Evolutionary conservation across 2,888 invertebrate species (phyloP), one percentile per base, ranked within the genome.

Genomic region (Pemphredon lugubris): DNA sequence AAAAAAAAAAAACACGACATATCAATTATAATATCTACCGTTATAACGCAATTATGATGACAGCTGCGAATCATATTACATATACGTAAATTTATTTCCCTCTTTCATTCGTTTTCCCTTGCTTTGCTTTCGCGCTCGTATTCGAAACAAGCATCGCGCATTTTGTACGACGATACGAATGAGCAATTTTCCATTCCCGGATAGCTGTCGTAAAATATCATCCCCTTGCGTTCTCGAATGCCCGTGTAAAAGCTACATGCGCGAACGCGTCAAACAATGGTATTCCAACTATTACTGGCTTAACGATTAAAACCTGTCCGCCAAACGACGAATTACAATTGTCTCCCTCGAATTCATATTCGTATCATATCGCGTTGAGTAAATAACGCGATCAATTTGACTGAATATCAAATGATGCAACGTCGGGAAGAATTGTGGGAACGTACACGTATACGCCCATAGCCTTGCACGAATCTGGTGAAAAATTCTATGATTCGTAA

Each of bases 41-140:
- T 37, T 37, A 37, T 11, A n/a, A 11, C 13, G 30, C 16, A 45
- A 18, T 45, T 45, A 18, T 18, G 5, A 55, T 40, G 54, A 63
- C 79, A 79, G 73, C 77, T 77, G 81, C 69, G 60, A 70, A 48
- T 42, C 21, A 58, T n/a, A n/a, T n/a, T n/a, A n/a, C n/a, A n/a
- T n/a, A n/a, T n/a, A n/a, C n/a, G n/a, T 13, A 39, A 57, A 61
- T 39, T 42, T 7, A 7, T 37, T 51, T 51, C 44, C 30, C 26
- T 45, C 11, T 30, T 16, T 44, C 53, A 11, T 23, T 23, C 7
- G 4, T 20, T n/a, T 16, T 40, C 7, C 1, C 7, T 14, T 6
- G n/a, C 14, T 4, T 5, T 23, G 4, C 20, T n/a, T 7, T 6
- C 16, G 30, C n/a, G 16, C n/a, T 5, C n/a, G 1, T 16, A 23